phyloP scores from a whole-genome alignment of 2,113 vertebrate species.

The Burhinus bistriatus region DNA sequence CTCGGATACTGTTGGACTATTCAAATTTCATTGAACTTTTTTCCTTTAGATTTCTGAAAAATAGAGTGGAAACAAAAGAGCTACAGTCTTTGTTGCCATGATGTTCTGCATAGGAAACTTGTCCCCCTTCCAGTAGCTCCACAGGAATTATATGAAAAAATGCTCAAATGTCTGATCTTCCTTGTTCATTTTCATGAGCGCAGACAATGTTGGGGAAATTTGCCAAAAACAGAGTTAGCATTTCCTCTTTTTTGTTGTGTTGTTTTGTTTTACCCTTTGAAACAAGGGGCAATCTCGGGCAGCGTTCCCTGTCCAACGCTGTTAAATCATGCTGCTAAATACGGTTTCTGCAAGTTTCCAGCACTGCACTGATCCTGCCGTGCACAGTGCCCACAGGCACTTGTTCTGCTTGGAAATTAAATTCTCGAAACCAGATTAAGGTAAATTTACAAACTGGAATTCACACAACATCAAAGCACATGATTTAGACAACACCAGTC shows the following conservation, averaged over 20 bases:
- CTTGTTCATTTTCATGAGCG: conserved; percentile 5
- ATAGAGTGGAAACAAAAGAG: neutral
- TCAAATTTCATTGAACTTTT: neutral
- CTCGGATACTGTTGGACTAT: neutral
- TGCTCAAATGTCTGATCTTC: neutral
- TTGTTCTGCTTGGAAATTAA: neutral
- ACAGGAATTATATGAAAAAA: conserved; percentile 27
- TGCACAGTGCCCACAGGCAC: neutral
- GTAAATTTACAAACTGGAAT: neutral
- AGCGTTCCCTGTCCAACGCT: neutral
- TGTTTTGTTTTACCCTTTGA: neutral
- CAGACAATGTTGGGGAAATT: neutral
- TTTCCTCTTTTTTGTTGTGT: neutral
- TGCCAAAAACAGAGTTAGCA: neutral
- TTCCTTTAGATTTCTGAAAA: neutral
- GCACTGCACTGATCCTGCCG: neutral
- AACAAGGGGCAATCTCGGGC: neutral
- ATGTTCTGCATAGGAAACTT: neutral
- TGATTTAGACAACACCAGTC: neutral
- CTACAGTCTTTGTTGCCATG: neutral
- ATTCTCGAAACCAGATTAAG: neutral
- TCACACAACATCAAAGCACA: neutral
- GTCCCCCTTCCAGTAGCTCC: conserved; percentile 24
- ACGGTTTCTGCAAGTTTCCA: neutral
- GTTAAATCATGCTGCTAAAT: neutral